Evolutionary conservation across 2,797 vertebrate species (phyloP).

Genomic region (Clarias laeviceps): DNA sequence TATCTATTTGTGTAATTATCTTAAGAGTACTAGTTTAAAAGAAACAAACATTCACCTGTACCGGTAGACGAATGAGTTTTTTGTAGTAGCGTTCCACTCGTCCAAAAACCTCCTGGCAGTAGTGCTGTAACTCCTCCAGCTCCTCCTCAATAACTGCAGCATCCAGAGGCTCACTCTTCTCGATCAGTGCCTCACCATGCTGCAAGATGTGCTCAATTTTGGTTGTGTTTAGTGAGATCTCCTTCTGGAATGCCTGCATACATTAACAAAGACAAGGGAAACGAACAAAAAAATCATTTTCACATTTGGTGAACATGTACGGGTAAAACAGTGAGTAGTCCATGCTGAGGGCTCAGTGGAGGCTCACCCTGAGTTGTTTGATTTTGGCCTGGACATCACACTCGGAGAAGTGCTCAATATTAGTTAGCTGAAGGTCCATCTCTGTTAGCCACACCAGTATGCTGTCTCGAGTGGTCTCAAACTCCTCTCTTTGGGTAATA

Average conservation of each 20-base stretch:
- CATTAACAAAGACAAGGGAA: background rate
- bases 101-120: conserved; percentile 95
- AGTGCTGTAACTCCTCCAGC: conserved; percentile 89
- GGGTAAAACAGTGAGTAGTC: background rate
- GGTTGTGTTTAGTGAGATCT: conserved; percentile 87
- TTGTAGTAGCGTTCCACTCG: conserved; percentile 94
- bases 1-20: background rate
- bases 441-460: conserved; percentile 98
- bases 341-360: background rate
- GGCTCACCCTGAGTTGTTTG: conserved; percentile 89
- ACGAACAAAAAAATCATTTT: background rate
- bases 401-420: conserved; percentile 98
- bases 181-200: conserved; percentile 91
- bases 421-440: conserved; percentile 99
- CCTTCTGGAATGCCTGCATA: conserved; percentile 91
- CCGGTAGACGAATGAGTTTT: conserved; percentile 90
- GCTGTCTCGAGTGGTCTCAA: conserved; percentile 91
- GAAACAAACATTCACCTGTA: conserved; percentile 56
- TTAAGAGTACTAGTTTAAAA: background rate
- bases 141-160: conserved; percentile 94
- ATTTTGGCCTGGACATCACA: conserved; percentile 96
- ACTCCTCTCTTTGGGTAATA: conserved; percentile 95
- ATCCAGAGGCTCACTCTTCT: conserved; percentile 93
- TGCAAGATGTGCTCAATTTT: conserved; percentile 90
- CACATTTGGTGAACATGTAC: background rate